These are phyloP conservation scores for Cinclus mexicanus DNA, from an alignment of 2,113 vertebrate genomes.

Conservation along the genomic window DNA sequence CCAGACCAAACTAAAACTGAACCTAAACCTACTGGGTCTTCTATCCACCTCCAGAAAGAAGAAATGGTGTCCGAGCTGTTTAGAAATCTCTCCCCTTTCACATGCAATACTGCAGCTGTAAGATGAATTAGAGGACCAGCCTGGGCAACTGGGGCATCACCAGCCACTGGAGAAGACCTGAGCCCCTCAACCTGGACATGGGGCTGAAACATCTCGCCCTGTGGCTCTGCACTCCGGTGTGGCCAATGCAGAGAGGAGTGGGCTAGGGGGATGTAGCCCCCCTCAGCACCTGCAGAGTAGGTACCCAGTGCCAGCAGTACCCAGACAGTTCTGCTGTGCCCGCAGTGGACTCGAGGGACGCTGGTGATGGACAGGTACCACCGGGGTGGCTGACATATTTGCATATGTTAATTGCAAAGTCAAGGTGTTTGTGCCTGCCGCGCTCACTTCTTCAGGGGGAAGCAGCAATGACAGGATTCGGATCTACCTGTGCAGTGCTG, in stretches of 20 bases:
- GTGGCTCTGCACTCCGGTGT: fast-evolving
- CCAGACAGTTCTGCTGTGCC: neutral
- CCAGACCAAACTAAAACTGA: neutral
- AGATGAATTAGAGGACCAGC: neutral
- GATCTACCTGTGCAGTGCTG: conserved; percentile 78
- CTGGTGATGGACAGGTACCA: neutral
- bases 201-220: neutral
- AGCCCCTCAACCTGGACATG: fast-evolving
- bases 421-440: conserved; percentile 56
- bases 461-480: conserved; percentile 53
- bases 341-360: fast-evolving
- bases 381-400: neutral
- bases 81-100: neutral
- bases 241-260: neutral
- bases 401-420: conserved; percentile 63
- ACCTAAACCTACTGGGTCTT: conserved; percentile 17
- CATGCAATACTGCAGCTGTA: neutral
- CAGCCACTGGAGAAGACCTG: neutral
- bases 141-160: neutral
- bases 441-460: conserved; percentile 65
- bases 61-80: neutral
- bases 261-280: neutral
- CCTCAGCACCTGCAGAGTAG: neutral
- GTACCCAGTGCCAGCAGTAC: neutral
- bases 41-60: conserved; percentile 11